These are phyloP conservation scores for Colius striatus DNA, from an alignment of 2,113 vertebrate genomes.

Conservation along the genomic window DNA sequence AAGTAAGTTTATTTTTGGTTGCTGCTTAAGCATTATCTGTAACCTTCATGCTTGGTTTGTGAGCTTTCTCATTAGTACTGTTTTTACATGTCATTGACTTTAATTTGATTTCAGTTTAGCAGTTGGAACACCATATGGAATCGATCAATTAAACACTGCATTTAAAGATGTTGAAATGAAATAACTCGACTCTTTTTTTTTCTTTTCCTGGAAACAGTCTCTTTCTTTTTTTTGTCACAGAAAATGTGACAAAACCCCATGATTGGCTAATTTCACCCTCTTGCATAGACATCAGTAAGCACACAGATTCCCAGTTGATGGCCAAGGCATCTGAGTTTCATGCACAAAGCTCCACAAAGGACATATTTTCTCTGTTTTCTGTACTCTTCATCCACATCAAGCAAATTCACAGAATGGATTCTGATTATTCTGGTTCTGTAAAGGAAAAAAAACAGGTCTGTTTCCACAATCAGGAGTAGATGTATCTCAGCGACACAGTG, in stretches of 20 bases:
- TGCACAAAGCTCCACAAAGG: not conserved
- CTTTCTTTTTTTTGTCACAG: not conserved
- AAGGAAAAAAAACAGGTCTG: not conserved
- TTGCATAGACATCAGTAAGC: not conserved
- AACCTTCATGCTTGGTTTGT: not conserved
- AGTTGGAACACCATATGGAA: slow-evolving; percentile 8
- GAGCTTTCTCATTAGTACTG: not conserved
- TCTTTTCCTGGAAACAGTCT: not conserved
- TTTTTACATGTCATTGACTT: not conserved
- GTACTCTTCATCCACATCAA: not conserved
- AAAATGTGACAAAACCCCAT: not conserved
- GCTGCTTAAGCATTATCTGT: not conserved
- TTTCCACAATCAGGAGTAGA: not conserved
- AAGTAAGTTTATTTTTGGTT: not conserved
- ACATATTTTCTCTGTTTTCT: not conserved
- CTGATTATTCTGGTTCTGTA: not conserved
- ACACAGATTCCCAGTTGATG: not conserved
- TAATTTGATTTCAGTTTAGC: not conserved
- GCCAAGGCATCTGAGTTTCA: not conserved
- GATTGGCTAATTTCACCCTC: not conserved
- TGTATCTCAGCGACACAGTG: not conserved
- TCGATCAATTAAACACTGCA: not conserved
- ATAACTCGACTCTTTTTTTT: not conserved
- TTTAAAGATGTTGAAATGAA: slow-evolving; percentile 19
- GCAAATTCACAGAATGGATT: not conserved